A percentile compares a stretch with the other conserved stretches of the same genome.
These are phyloP conservation scores for Syngnathus acus DNA, from an alignment of 2,797 vertebrate genomes.

Conservation along the genomic window DNA sequence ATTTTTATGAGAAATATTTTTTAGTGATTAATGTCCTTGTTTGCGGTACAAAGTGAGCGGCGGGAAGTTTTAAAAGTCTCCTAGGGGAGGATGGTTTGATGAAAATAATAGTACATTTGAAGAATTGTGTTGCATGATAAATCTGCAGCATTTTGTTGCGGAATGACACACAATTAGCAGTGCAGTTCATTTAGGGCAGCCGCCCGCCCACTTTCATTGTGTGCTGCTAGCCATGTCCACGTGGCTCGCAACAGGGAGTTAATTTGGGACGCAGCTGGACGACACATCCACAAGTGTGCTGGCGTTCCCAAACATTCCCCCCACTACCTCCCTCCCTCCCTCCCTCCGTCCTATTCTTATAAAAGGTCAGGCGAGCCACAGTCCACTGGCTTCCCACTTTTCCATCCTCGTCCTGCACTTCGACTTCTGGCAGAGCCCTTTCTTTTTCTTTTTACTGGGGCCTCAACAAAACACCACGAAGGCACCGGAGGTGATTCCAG, in stretches of 20 bases:
- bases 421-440: conserved; percentile 9
- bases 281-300: conserved; percentile 35
- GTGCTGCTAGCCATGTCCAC: conserved; percentile 54
- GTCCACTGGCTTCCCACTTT: conserved; percentile 35
- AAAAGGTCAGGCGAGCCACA: conserved; percentile 48
- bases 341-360: conserved; percentile 49
- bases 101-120: background rate
- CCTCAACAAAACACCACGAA: background rate
- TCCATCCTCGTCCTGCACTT: background rate
- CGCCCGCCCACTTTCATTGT: background rate
- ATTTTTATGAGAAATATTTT: background rate
- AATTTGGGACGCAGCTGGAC: conserved; percentile 40
- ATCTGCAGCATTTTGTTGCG: background rate
- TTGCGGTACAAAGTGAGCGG: background rate
- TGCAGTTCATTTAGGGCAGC: background rate
- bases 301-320: conserved; percentile 44
- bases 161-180: background rate
- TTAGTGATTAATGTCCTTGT: background rate
- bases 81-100: background rate
- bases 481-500: background rate
- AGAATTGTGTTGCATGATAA: no score
- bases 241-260: conserved; percentile 25
- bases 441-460: conserved; percentile 14
- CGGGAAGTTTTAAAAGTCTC: background rate
- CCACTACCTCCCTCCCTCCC: conserved; percentile 17